Base-by-base conservation (phyloP, 2,888 invertebrate genomes). In the Plebejus anna region DNA sequence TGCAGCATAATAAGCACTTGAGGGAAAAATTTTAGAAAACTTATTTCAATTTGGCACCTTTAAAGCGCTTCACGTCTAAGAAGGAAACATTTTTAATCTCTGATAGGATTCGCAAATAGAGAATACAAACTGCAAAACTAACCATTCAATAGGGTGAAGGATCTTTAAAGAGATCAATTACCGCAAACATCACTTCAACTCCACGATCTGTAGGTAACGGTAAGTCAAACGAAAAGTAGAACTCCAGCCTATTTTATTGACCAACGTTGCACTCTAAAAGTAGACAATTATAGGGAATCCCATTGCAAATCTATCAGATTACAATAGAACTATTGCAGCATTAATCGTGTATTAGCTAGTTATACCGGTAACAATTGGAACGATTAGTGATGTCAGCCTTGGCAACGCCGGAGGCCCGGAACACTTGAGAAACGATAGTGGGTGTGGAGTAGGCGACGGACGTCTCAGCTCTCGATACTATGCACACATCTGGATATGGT, bases 401-500 rank as follows among this genome's bases (percentile, higher is more conserved):
- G 75, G 76, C 76, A 72, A 42, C 72, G 72, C 76, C 77, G 61
- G 76, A 77, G 77, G 77, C 77, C 77, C 77, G 47, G 59, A 66
- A 76, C 71, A 79, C 75, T 78, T 78, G 77, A 77, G 77, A 77
- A 77, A 75, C 76, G 73, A 75, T 51, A 77, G 80, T 80, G 75
- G 79, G 79, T 73, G 80, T 76, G 36, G 71, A 71, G 80, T 79
- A 77, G 79, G 80, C 77, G 76, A 76, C 77, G 73, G 78, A 76
- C 75, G 73, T 73, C 22, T 38, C 38, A 75, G 75, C 75, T 55
- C 73, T 22, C 55, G 11, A 36, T 36, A 66, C 55, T 47, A 55
- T 73, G 11, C 42, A 16, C 32, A 32, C 4, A 22, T 38, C 71
- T 42, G 9, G 3, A 71, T 22, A 42, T 22, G 71, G 7, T 42